Conservation (phyloP, 2,888 invertebrate genomes). For the Watsonalla cultraria region DNA sequence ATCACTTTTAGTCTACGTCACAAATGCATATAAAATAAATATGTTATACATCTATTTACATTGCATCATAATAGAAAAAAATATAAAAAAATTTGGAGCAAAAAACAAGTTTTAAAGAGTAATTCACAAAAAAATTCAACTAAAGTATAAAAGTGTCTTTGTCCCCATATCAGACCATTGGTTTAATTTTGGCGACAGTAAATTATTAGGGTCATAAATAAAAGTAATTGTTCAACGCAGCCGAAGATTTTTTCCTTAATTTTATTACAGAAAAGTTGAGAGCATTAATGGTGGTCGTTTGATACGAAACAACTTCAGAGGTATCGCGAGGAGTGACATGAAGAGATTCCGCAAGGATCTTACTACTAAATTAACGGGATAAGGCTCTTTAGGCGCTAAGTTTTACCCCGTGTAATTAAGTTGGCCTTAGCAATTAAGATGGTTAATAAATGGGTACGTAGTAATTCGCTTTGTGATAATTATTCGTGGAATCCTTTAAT, state of each 20-base stretch:
- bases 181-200: slow-evolving; percentile 58
- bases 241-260: slow-evolving; percentile 64
- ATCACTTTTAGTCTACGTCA: too few species aligned
- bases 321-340: slow-evolving; percentile 52
- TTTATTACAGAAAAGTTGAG: slow-evolving; percentile 67
- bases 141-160: slow-evolving; percentile 48
- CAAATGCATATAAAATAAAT: too few species aligned
- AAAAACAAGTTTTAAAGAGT: background rate
- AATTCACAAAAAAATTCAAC: slow-evolving; percentile 29
- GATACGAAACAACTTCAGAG: slow-evolving; percentile 47
- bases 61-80: too few species aligned
- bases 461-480: slow-evolving; percentile 71
- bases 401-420: slow-evolving; percentile 71
- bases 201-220: slow-evolving; percentile 70
- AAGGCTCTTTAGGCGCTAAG: slow-evolving; percentile 68
- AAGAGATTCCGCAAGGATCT: slow-evolving; percentile 56
- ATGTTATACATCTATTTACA: too few species aligned
- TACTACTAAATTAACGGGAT: slow-evolving; percentile 66
- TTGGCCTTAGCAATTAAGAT: slow-evolving; percentile 74
- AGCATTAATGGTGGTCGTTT: slow-evolving; percentile 53
- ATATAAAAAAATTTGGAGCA: too few species aligned
- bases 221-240: slow-evolving; percentile 67
- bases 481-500: slow-evolving; percentile 73
- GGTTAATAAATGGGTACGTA: slow-evolving; percentile 74
- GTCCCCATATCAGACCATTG: slow-evolving; percentile 50